Conservation (phyloP, 2,797 vertebrate species). For the Schizopygopsis malacanthus region DNA sequence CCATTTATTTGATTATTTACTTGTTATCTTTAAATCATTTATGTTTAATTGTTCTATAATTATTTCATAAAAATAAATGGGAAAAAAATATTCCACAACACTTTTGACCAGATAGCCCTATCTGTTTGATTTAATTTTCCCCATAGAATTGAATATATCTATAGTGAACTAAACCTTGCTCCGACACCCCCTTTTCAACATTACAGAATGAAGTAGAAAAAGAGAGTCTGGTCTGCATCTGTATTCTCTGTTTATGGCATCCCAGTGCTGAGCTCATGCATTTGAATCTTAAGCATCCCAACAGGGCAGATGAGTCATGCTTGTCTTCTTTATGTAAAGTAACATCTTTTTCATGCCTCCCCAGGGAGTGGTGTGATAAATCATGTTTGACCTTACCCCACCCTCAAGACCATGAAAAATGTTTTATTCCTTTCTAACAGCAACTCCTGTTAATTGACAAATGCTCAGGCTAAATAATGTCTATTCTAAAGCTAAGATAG, state of each 20-base stretch:
- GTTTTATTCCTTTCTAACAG: background rate
- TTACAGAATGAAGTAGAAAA: background rate
- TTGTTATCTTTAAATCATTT: no score
- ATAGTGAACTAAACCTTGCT: no score
- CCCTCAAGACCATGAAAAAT: constrained; percentile 1
- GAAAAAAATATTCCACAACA: background rate
- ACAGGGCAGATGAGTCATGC: constrained; percentile 58
- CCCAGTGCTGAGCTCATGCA: background rate
- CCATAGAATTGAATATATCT: no score
- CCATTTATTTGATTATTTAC: no score
- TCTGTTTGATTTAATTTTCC: background rate
- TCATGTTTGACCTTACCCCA: constrained; percentile 63
- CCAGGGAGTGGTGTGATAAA: constrained; percentile 61
- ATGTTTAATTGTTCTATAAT: no score
- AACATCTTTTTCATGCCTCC: constrained; percentile 67
- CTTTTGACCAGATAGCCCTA: background rate
- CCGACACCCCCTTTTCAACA: background rate
- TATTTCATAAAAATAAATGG: no score
- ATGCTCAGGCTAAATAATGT: background rate
- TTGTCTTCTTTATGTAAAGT: constrained; percentile 61
- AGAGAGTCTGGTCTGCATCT: constrained; percentile 6
- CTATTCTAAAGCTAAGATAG: background rate
- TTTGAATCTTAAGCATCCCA: background rate
- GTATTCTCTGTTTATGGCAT: constrained; percentile 1
- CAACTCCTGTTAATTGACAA: constrained; percentile 1